Conservation (phyloP, 2,888 invertebrate genomes). For the Euspilapteryx auroguttella region DNA sequence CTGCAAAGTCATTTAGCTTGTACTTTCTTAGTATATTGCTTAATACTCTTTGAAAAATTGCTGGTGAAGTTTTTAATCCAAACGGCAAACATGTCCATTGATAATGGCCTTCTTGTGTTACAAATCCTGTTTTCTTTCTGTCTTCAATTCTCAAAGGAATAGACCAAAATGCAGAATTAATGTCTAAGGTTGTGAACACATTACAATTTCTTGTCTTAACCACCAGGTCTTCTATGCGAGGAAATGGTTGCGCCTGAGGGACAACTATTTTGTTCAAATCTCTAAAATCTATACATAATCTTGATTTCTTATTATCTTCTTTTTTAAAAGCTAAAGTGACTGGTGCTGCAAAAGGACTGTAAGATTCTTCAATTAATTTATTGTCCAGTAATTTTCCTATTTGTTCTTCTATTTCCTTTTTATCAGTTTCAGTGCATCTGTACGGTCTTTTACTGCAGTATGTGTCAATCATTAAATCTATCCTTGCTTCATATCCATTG, state of each 20-base stretch:
- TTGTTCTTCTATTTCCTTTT: conserved; percentile 9
- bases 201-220: conserved; percentile 17
- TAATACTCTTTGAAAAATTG: conserved; percentile 10
- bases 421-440: conserved; percentile 9
- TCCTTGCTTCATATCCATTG: conserved; percentile 12
- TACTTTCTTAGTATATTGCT: conserved; percentile 5
- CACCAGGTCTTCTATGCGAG: conserved; percentile 17
- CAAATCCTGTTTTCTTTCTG: conserved; percentile 18
- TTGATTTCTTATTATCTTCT: conserved; percentile 6
- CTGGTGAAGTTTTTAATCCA: conserved; percentile 11
- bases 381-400: conserved; percentile 9
- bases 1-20: conserved; percentile 2
- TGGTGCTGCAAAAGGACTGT: conserved; percentile 13
- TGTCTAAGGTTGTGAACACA: conserved; percentile 17
- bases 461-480: conserved; percentile 11
- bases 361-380: conserved; percentile 4
- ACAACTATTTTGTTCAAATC: conserved; percentile 11
- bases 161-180: conserved; percentile 27
- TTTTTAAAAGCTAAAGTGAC: conserved; percentile 12
- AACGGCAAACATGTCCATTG: conserved; percentile 9
- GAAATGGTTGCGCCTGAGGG: conserved; percentile 15
- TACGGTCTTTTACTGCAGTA: conserved; percentile 13
- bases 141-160: conserved; percentile 18
- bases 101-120: conserved; percentile 5
- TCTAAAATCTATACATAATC: conserved; percentile 4